Evolutionary conservation across 2,888 invertebrate genomes (phyloP), one percentile per base, ranked within the genome.

Genomic region (Synanthedon tipuliformis): DNA sequence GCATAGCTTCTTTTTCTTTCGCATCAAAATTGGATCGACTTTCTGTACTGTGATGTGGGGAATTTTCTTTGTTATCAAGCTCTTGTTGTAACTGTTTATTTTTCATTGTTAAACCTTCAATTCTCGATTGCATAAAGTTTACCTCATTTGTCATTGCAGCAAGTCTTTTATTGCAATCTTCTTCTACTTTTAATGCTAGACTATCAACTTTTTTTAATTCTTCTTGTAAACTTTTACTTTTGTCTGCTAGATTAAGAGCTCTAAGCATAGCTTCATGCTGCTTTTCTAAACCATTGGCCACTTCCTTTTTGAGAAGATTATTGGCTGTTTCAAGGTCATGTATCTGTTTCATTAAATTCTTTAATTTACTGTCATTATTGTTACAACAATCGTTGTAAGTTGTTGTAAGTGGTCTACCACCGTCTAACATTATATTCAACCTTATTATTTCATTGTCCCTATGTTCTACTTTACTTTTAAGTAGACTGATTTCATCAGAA

Each of bases 191-290:
- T 55, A 94, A 74, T 2, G 94, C 94, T 58, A 93, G 89, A 59
- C 90, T 88, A 70, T 94, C 94, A 51, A 94, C 89, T 68, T 93
- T 93, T 59, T 89, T 88, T 58, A 94, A 68, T 73, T 94, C 93
- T 55, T 91, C 90, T 73, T 94, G 91, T 52, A 95, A 73, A 54
- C 82, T 82, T 68, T 90, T 90, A 65, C 94, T 94, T 62, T 91
- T 89, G 60, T 93, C 92, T n/a, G 93, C 93, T 52, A 94, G 85
- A 65, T 88, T 88, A 49, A 94, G 78, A 4, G 94, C 94, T 60
- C 92, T 83, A 50, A 92, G 85, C 94, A 94, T 94, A 4, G 94
- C 95, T 71, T 94, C 94, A 73, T 95, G 95, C 66, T 93, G 92
- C 64, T 92, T 92, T 53, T 88, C 84, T 55, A 92, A 70, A 16